Base-by-base conservation (phyloP, 2,888 invertebrate species). In the Catocala fraxini region DNA sequence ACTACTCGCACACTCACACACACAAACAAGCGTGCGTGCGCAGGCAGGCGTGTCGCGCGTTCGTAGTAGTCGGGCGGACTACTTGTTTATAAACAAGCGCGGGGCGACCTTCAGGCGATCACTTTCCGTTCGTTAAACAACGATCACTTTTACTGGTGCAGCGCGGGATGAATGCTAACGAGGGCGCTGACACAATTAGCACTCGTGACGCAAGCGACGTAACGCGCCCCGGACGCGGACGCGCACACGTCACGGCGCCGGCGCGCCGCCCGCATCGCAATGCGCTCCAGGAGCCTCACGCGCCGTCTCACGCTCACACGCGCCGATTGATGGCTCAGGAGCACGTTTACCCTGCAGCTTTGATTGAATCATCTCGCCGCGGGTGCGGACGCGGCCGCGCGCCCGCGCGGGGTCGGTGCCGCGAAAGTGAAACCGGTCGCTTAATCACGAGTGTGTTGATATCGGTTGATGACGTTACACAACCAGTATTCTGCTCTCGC, bases 81-180 rank as follows among this genome's bases (percentile, higher is more conserved):
- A 39, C 7, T 57, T 70, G 77, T 75, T 73, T 63, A 69, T 69
- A 75, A 78, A 78, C 79, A 77, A 60, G 56, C 49, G 59, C 54
- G 51, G n/a, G 11, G 47, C 69, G 78, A 65, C 75, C 75, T 75
- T 75, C 77, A 61, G 77, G 74, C 52, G 65, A 75, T 71, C 77
- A 84, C 84, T 84, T 84, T 85, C 84, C 71, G 75, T 76, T 61
- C 60, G 70, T 55, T 70, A 56, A 57, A 45, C 69, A 53, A 48
- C 62, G 64, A 68, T 49, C 73, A 79, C 81, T 78, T 75, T 76
- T 74, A 65, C 76, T 68, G 63, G 62, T 64, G 59, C 56, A 49
- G 58, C 51, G 68, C 67, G 68, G 63, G 67, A 25, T 49, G 77
- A 68, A 80, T 79, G 71, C 63, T 71, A 73, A 77, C 66, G 75